Percentiles rank a stretch among this genome's conserved stretches.
Evolutionary conservation across 2,888 invertebrate genomes (phyloP).

Genomic region (Anticlea derivata): DNA sequence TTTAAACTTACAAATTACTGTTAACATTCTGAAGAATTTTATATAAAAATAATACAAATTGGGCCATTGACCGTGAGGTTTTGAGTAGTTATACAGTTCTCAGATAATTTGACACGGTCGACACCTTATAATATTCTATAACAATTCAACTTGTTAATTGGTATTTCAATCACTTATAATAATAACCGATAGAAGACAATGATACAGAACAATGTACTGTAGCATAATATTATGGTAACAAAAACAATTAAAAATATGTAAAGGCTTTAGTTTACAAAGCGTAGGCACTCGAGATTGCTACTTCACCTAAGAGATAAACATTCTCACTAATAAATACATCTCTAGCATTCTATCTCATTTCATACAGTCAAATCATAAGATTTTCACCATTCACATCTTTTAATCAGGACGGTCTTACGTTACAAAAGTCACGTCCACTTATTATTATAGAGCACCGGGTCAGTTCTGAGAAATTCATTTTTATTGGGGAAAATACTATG

Average conservation of each 20-base stretch:
- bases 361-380: constrained; percentile 41
- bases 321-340: constrained; percentile 82
- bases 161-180: constrained; percentile 76
- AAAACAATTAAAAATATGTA: constrained; percentile 79
- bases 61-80: constrained; percentile 44
- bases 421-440: constrained; percentile 74
- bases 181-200: constrained; percentile 79
- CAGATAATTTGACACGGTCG: constrained; percentile 45
- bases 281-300: constrained; percentile 85
- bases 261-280: constrained; percentile 83
- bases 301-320: constrained; percentile 75
- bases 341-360: constrained; percentile 60
- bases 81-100: constrained; percentile 24
- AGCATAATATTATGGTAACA: constrained; percentile 77
- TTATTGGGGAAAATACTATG: constrained; percentile 62
- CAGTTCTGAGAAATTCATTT: constrained; percentile 73
- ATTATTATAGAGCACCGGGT: constrained; percentile 77
- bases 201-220: constrained; percentile 76
- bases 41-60: constrained; percentile 82
- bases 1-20: constrained; percentile 82
- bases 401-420: constrained; percentile 73
- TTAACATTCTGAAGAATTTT: constrained; percentile 81
- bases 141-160: constrained; percentile 83
- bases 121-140: constrained; percentile 57
- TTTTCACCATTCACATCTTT: constrained; percentile 54